A percentile compares a stretch with the other conserved stretches of the same genome.
phyloP scores from a whole-genome alignment of 2,113 vertebrate genomes.

The Pholis gunnellus region DNA sequence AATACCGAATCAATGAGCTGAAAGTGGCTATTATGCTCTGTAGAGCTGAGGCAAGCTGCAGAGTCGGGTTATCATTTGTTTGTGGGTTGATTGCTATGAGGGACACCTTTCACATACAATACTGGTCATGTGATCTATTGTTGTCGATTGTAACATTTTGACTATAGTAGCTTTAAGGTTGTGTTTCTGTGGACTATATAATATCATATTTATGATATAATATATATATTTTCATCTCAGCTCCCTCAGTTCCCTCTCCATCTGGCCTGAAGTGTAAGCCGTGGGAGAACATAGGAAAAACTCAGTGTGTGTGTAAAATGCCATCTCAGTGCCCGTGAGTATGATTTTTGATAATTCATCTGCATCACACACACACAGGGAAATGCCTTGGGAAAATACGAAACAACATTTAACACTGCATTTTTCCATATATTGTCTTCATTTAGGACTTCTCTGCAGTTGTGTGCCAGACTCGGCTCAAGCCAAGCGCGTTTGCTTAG shows the following conservation, averaged over 20 bases:
- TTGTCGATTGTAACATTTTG: background rate
- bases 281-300: slow-evolving; percentile 88
- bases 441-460: slow-evolving; percentile 86
- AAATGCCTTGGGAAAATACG: background rate
- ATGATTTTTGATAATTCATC: background rate
- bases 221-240: slow-evolving; percentile 34
- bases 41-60: background rate
- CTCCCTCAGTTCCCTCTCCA: slow-evolving; percentile 42
- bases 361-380: background rate
- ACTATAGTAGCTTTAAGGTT: background rate
- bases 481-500: slow-evolving; percentile 75
- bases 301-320: slow-evolving; percentile 90
- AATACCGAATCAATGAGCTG: background rate
- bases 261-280: slow-evolving; percentile 81
- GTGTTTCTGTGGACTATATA: background rate
- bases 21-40: background rate
- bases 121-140: background rate
- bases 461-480: slow-evolving; percentile 83
- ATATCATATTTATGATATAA: background rate
- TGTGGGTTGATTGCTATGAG: background rate
- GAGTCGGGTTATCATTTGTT: background rate
- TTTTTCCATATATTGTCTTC: background rate
- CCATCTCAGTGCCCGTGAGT: slow-evolving; percentile 91
- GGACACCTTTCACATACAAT: background rate
- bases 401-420: background rate